These are phyloP conservation scores for Xiphophorus couchianus DNA, from an alignment of 2,113 vertebrate genomes.

Conservation along the genomic window DNA sequence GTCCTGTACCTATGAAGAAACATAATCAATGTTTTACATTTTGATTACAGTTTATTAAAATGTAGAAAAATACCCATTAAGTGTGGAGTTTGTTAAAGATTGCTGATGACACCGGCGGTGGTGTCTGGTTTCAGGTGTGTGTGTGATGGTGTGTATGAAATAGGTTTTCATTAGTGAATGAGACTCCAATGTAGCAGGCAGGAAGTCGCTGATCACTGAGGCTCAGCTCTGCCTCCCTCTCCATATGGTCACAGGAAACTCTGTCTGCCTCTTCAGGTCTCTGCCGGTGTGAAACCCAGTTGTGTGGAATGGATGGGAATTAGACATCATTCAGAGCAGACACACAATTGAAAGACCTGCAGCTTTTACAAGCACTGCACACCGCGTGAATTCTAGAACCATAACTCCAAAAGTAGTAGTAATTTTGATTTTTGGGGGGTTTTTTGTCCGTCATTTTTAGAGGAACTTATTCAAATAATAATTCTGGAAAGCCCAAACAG, in stretches of 20 bases:
- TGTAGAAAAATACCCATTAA: not conserved
- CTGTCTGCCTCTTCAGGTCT: conserved; percentile 87
- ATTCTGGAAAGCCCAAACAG: too few relatives aligned
- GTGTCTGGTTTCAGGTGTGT: conserved; percentile 17
- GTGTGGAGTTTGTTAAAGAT: not conserved
- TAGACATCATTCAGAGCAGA: conserved; percentile 96
- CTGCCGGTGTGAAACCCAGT: conserved; percentile 90
- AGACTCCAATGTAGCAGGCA: conserved; percentile 29
- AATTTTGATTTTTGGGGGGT: too few relatives aligned
- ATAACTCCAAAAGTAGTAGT: conserved; percentile 83
- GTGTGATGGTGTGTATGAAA: conserved; percentile 49
- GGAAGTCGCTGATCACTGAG: conserved; percentile 85
- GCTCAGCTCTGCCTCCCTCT: conserved; percentile 87
- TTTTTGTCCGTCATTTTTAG: too few relatives aligned
- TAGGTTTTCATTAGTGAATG: conserved; percentile 19
- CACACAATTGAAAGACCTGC: conserved; percentile 95
- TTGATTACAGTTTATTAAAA: conserved; percentile 16
- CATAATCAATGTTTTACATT: conserved; percentile 6
- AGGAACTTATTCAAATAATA: too few relatives aligned
- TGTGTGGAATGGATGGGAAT: conserved; percentile 94
- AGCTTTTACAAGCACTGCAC: conserved; percentile 88
- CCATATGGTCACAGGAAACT: conserved; percentile 90
- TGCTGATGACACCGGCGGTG: not conserved
- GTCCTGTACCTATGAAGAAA: conserved; percentile 41
- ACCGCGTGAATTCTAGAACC: conserved; percentile 89